Percentiles rank a stretch among this genome's conserved stretches.
Conservation (phyloP, 1,140 invertebrate species). For the Papilio polyxenes region DNA sequence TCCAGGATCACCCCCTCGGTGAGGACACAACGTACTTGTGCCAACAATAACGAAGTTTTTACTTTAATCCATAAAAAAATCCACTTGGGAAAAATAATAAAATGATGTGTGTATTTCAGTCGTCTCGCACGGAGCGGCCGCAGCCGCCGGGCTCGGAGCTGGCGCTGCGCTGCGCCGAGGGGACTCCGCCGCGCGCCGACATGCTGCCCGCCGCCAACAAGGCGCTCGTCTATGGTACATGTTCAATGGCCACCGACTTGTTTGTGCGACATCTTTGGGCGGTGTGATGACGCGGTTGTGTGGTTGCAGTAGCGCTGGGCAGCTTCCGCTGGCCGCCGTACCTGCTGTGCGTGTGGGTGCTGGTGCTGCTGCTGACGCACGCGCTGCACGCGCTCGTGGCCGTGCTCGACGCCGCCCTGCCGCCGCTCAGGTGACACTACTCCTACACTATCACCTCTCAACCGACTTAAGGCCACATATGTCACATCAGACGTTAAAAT, state of each 20-base stretch:
- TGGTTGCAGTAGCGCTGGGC: constrained; percentile 61
- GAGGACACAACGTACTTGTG: constrained; percentile 14
- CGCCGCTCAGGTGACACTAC: constrained; percentile 53
- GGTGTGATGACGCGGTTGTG: not conserved
- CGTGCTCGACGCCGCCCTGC: constrained; percentile 58
- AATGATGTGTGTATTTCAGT: constrained; percentile 38
- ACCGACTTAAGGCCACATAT: not conserved
- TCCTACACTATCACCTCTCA: not conserved
- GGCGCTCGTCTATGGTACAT: constrained; percentile 62
- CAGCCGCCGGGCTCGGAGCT: constrained; percentile 18
- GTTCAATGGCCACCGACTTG: not conserved
- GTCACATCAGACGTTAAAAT: too few relatives aligned
- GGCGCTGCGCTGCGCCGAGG: constrained; percentile 35
- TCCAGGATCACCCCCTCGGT: constrained; percentile 60
- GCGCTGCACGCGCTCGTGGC: constrained; percentile 61
- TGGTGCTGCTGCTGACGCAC: constrained; percentile 64
- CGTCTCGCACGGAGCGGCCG: constrained; percentile 48
- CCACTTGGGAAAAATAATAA: not conserved
- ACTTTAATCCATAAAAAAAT: too few relatives aligned
- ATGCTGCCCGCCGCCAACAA: constrained; percentile 46
- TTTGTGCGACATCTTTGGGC: not conserved
- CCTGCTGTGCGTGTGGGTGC: constrained; percentile 68
- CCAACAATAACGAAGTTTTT: too few relatives aligned
- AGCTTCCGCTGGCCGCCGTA: constrained; percentile 74
- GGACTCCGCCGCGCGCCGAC: constrained; percentile 49